phyloP scores from a whole-genome alignment of 2,888 invertebrate species.

The Drosophila sordidula region DNA sequence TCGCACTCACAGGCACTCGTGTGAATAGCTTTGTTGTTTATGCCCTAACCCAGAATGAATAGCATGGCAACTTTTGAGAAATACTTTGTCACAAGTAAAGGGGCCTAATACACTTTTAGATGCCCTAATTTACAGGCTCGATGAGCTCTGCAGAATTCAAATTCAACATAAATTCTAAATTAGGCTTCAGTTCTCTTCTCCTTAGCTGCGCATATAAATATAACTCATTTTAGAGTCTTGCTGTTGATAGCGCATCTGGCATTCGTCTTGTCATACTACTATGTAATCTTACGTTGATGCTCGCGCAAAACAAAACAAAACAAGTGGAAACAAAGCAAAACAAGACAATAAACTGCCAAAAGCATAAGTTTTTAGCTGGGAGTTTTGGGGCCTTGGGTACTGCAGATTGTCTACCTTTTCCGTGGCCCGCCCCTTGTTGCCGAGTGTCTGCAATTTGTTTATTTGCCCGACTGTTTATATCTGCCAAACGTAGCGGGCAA shows the following conservation, averaged over 20 bases:
- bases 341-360: conserved; percentile 74
- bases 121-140: no score
- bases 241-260: conserved; percentile 7
- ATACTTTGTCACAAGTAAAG: conserved; percentile 1
- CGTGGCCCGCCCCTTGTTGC: background rate
- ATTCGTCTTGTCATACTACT: conserved; percentile 1
- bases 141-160: no score
- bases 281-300: background rate
- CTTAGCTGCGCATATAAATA: no score
- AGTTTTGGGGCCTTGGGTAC: background rate
- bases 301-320: conserved; percentile 28
- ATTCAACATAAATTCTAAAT: no score
- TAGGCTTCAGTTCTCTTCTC: no score
- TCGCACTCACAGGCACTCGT: conserved; percentile 23
- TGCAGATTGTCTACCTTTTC: conserved; percentile 1
- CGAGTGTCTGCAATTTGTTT: conserved; percentile 44
- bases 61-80: conserved; percentile 19
- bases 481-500: conserved; percentile 8
- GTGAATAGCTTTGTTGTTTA: conserved; percentile 16
- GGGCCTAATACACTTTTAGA: background rate
- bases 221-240: no score
- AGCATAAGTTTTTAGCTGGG: conserved; percentile 65
- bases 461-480: conserved; percentile 17
- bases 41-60: conserved; percentile 3
- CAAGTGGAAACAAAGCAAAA: conserved; percentile 59